phyloP scores from a whole-genome alignment of 2,113 vertebrate species.

The Eubucco bourcierii region DNA sequence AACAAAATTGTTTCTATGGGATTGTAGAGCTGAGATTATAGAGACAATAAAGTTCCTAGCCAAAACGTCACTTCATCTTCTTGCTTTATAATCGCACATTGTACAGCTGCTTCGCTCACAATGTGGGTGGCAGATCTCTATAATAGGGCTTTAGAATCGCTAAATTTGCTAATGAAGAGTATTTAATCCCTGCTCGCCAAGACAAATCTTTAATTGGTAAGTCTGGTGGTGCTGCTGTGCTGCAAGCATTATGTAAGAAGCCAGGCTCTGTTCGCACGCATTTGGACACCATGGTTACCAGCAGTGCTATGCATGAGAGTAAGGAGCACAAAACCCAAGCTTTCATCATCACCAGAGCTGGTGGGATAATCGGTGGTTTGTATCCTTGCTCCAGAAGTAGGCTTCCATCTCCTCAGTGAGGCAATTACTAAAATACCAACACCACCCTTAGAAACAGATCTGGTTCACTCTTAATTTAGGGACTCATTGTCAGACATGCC shows the following conservation, averaged over 20 bases:
- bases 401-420: not conserved
- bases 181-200: constrained; percentile 2
- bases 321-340: not conserved
- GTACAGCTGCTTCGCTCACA: constrained; percentile 24
- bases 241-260: not conserved
- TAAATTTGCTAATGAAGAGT: constrained; percentile 56
- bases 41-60: constrained; percentile 38
- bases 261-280: not conserved
- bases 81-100: not conserved
- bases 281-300: not conserved
- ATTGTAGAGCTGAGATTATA: not conserved
- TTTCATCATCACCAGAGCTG: not conserved
- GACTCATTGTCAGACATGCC: not conserved
- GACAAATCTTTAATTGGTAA: constrained; percentile 14
- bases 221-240: not conserved
- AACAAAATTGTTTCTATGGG: constrained; percentile 54
- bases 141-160: constrained; percentile 27
- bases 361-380: not conserved
- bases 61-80: constrained; percentile 18
- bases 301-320: not conserved
- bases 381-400: not conserved
- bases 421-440: not conserved
- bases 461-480: not conserved
- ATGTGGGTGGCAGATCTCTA: constrained; percentile 28
- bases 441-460: not conserved